Evolutionary conservation across 2,888 invertebrate species (phyloP), one percentile per base, ranked within the genome.

Genomic region (Panopea generosa): DNA sequence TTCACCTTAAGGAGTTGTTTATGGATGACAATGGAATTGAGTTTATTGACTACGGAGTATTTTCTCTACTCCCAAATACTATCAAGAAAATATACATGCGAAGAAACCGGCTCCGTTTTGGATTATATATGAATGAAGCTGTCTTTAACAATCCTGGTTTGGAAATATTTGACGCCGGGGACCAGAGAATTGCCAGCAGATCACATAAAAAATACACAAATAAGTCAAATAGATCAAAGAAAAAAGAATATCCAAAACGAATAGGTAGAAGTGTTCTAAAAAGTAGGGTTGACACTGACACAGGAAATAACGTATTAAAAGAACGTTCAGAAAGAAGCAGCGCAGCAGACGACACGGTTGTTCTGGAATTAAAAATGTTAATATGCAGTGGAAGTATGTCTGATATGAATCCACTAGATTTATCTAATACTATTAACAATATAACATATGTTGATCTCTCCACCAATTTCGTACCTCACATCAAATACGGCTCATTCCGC

Each of bases 11-110:
- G n/a, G 73, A 60, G 49, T 24, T 76, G 18, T 56, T 69, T 20
- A 72, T 80, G 76, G 65, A 73, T 27, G 55, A 59, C 18, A 80
- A 80, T 45, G 70, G 67, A 11, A 55, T 79, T 18, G 79, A 75
- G 45, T 65, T 55, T 14, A 59, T 79, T 9, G 68, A 75, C 16
- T 65, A 60, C 52, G 72, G 75, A n/a, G 79, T 75, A 22, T 71
- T 71, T 29, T 22, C 53, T 33, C 52, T 56, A 49, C 49, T 76
- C 29, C 80, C 70, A 9, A 50, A 33, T 7, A 53, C 80, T 4
- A 18, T 80, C 9, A 57, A 53, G 61, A 14, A 22, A 24, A 26
- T 77, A 22, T 63, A 61, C 18, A 24, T 80, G 52, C 70, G 67
- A 33, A 26, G 33, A 18, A 80, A 80, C 47, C 59, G 63, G 18